Base-by-base conservation (phyloP, 2,888 invertebrate genomes). In the Drosophila subsilvestris region DNA sequence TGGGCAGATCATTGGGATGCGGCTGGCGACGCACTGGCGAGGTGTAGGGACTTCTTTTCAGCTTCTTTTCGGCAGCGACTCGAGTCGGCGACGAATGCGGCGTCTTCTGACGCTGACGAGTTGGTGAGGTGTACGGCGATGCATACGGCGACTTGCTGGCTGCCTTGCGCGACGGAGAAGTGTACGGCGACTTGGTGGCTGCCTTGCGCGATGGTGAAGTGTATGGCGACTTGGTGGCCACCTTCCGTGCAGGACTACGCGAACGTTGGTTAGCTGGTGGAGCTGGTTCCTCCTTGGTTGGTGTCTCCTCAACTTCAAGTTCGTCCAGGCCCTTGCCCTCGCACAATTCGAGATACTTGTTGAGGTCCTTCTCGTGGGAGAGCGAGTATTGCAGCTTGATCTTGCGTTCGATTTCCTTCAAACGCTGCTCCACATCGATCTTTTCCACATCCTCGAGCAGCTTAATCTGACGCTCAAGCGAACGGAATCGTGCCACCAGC, bases 371-470 rank as follows among this genome's bases (percentile, higher is more conserved):
- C 53, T 90, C 90, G 48, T 91, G 90, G 1, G 91, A 91, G 2
- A 90, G 72, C 2, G 90, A 90, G 60, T 91, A 91, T 43, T 90
- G 90, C 44, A 90, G 45, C 48, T 90, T 90, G 25, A 90, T 91
- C 71, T 90, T 90, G 1, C 91, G 78, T 37, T 90, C 90, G 29
- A 90, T 91, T 78, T 91, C 91, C 18, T 48, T 72, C 7, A 90
- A 62, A 6, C 90, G 79, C 43, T 90, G 81, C 58, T 90, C 90
- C 3, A 90, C 91, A 74, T 90, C 90, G 32, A 90, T 90, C 45
- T 90, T 90, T 48, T 90, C 90, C 6, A 91, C 91, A 69, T 90
- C 90, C 67, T 90, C 90, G 0, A 90, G 79, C 5, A 90, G 69
- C 32, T 87, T 90, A 0, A 90, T 90, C 69, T 90, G 90, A 0